Base-by-base conservation (phyloP, 2,797 vertebrate genomes). In the Liasis olivaceus region DNA sequence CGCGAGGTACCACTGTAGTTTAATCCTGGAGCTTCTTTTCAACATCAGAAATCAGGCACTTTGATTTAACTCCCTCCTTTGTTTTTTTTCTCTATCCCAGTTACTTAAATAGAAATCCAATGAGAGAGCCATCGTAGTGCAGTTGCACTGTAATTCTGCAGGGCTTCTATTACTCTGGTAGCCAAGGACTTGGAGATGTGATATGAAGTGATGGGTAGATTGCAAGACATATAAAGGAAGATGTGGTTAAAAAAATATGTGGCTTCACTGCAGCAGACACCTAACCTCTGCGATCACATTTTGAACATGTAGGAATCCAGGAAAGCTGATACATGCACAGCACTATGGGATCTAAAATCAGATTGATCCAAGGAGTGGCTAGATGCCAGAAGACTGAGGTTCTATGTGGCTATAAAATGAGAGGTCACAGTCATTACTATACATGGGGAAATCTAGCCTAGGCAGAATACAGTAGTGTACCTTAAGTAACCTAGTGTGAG, bases 41-140 rank as follows among this genome's bases (percentile, higher is more conserved):
- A 81, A 91, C 0, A 0, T 15, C 51, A 42, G 58, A 60, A 56
- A 31, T 60, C 94, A 62, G 63, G 36, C 63, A 72, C 54, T 72
- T 86, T 28, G 14, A 64, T 64, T 64, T 60, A 51, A 86, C 28
- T 59, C 47, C 20, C 81, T 54, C n/a, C 13, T 58, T 85, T 69
- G n/a, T 26, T 59, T 90, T 90, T 47, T 84, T 42, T 47, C 60
- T 69, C 36, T 13, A 92, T 89, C n/a, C 58, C 42, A 36, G 87
- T 17, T 17, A 88, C 31, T 54, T 92, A 90, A 92, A 89, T 5
- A 60, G 91, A 96, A 95, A 90, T 22, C 63, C 81, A 95, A 89
- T 11, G 36, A 77, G 0, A 3, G 13, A 0, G 93, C 59, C 2
- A 87, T 84, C 8, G 54, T 4, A 64, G 81, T 69, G 64, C 64